phyloP scores from a whole-genome alignment of 2,797 vertebrate genomes.

The Acomys russatus region DNA sequence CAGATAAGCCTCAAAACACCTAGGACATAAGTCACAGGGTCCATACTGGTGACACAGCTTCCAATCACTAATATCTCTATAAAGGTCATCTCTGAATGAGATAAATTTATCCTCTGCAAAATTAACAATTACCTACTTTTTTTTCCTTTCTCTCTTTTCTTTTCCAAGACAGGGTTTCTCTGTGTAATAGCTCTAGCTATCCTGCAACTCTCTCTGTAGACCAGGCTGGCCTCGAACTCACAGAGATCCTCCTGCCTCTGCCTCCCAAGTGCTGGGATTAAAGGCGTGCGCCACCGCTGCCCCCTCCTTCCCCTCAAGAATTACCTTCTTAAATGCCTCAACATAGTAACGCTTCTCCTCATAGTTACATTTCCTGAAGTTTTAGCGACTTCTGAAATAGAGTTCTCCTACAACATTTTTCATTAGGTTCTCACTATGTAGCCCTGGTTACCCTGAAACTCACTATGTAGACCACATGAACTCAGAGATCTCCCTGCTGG shows the following conservation, averaged over 20 bases:
- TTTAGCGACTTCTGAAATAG: neutral
- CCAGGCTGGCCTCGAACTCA: too few species aligned
- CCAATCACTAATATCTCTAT: neutral
- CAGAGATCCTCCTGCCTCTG: too few species aligned
- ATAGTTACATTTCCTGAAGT: neutral
- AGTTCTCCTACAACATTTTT: neutral
- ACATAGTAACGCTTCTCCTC: neutral
- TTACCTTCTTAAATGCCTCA: neutral
- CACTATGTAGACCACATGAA: neutral
- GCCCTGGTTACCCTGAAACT: neutral
- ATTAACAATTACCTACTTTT: neutral
- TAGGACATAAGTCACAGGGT: conserved; percentile 5
- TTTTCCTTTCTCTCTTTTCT: too few species aligned
- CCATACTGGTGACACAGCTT: neutral
- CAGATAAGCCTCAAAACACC: conserved; percentile 45
- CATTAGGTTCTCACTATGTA: neutral
- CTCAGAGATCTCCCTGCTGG: neutral
- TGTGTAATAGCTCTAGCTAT: too few species aligned
- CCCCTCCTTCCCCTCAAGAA: too few species aligned
- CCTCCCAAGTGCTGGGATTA: too few species aligned
- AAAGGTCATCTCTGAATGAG: neutral
- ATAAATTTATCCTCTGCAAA: neutral
- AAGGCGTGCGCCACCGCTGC: too few species aligned
- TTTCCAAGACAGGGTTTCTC: too few species aligned
- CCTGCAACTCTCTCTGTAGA: too few species aligned